Evolutionary conservation across 2,113 vertebrate genomes (phyloP).

Genomic region (Cariama cristata): DNA sequence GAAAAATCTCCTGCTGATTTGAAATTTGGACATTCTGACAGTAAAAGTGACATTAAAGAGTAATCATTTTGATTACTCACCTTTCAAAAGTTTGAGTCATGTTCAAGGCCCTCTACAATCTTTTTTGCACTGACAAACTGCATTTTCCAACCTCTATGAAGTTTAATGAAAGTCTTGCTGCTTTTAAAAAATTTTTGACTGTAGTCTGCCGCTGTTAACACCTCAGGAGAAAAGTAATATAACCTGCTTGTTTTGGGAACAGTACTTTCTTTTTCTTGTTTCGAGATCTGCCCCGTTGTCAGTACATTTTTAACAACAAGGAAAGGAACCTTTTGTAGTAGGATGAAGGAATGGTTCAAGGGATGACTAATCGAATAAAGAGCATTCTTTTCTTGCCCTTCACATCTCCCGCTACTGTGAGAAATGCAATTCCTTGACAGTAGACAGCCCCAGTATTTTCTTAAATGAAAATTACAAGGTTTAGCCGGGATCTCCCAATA

Average conservation of each 20-base stretch:
- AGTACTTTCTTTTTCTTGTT: neutral
- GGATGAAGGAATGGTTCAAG: neutral
- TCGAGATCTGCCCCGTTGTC: neutral
- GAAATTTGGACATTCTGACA: neutral
- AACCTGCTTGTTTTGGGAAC: neutral
- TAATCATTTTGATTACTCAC: neutral
- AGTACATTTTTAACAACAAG: neutral
- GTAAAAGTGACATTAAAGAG: neutral
- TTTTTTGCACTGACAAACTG: neutral
- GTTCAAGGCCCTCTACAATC: neutral
- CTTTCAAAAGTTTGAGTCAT: neutral
- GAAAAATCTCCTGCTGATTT: neutral
- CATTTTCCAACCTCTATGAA: neutral
- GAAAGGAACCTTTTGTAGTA: neutral
- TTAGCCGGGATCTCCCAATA: neutral
- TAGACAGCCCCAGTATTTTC: neutral
- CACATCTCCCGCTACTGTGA: neutral
- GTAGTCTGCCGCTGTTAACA: neutral
- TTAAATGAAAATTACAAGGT: neutral
- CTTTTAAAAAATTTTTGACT: neutral
- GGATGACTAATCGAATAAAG: neutral
- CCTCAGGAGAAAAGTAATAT: neutral
- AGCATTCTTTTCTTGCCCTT: neutral
- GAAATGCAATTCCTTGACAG: neutral
- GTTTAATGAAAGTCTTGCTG: neutral